Evolutionary conservation across 1,140 invertebrate genomes (phyloP).

Genomic region (Conus betulinus): DNA sequence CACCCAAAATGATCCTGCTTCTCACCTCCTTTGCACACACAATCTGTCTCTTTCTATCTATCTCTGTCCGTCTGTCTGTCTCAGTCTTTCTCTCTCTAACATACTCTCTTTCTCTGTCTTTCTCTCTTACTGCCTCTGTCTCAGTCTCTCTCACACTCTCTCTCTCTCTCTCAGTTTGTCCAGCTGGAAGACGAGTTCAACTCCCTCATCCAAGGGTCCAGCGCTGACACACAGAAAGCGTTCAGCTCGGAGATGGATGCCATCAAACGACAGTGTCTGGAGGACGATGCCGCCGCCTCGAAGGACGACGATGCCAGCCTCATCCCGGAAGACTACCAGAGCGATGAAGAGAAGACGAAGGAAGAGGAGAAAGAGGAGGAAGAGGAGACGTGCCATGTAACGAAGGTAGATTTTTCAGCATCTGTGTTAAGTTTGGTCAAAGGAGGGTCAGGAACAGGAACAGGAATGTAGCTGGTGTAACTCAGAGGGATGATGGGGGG

Average conservation of each 20-base stretch:
- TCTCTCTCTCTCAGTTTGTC: constrained; percentile 53
- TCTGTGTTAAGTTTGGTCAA: not conserved
- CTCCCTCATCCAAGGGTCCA: constrained; percentile 69
- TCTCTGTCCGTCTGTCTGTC: too few relatives aligned
- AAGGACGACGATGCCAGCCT: constrained; percentile 73
- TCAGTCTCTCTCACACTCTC: not conserved
- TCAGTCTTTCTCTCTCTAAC: too few relatives aligned
- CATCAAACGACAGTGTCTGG: constrained; percentile 49
- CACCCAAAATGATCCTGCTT: too few relatives aligned
- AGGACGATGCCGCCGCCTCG: not conserved
- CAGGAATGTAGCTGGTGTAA: too few relatives aligned
- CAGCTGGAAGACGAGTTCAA: constrained; percentile 72
- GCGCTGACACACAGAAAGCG: constrained; percentile 68
- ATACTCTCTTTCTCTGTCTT: too few relatives aligned
- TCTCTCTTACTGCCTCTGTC: too few relatives aligned
- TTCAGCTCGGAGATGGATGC: constrained; percentile 62
- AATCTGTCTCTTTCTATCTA: too few relatives aligned
- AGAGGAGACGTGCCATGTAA: constrained; percentile 76
- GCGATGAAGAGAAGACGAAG: constrained; percentile 75
- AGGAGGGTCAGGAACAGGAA: too few relatives aligned
- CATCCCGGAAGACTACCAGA: constrained; percentile 76
- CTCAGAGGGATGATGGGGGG: too few relatives aligned
- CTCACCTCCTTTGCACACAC: too few relatives aligned
- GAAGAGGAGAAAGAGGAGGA: constrained; percentile 68
- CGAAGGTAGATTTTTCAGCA: constrained; percentile 55